phyloP scores from a whole-genome alignment of 2,888 invertebrate species.

The Eremobia ochroleuca region DNA sequence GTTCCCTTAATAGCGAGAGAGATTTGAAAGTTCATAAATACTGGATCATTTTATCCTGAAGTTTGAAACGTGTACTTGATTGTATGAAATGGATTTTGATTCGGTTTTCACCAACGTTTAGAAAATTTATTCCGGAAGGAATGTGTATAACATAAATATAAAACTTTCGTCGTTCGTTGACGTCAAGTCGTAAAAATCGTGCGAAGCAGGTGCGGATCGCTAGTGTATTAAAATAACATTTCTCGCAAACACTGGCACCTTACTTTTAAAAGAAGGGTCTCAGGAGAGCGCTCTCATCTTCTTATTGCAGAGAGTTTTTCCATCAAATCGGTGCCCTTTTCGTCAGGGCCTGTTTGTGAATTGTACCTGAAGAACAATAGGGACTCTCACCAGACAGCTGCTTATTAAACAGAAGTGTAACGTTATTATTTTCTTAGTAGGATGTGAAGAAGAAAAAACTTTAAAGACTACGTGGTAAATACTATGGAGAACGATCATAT shows the following conservation, averaged over 20 bases:
- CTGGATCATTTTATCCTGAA: background rate
- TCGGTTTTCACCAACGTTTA: background rate
- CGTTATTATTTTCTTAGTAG: background rate
- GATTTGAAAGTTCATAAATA: background rate
- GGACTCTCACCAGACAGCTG: conserved; percentile 52
- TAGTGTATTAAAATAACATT: background rate
- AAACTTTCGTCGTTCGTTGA: too few species aligned
- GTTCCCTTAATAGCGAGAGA: conserved; percentile 6
- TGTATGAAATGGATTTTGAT: background rate
- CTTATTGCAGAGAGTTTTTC: conserved; percentile 86
- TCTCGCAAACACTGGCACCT: conserved; percentile 62
- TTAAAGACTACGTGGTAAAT: background rate
- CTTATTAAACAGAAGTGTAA: conserved; percentile 62
- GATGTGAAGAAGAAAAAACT: background rate
- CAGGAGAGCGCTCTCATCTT: conserved; percentile 80
- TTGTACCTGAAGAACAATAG: conserved; percentile 78
- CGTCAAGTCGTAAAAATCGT: background rate
- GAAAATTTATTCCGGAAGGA: background rate
- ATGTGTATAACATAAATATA: background rate
- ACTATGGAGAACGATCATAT: background rate
- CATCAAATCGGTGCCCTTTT: conserved; percentile 86
- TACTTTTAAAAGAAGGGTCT: conserved; percentile 66
- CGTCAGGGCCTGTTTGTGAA: conserved; percentile 78
- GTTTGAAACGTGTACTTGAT: background rate
- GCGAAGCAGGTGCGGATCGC: background rate